These are phyloP conservation scores for Gasterosteus aculeatus DNA, from an alignment of 2,113 vertebrate species.

Conservation along the genomic window DNA sequence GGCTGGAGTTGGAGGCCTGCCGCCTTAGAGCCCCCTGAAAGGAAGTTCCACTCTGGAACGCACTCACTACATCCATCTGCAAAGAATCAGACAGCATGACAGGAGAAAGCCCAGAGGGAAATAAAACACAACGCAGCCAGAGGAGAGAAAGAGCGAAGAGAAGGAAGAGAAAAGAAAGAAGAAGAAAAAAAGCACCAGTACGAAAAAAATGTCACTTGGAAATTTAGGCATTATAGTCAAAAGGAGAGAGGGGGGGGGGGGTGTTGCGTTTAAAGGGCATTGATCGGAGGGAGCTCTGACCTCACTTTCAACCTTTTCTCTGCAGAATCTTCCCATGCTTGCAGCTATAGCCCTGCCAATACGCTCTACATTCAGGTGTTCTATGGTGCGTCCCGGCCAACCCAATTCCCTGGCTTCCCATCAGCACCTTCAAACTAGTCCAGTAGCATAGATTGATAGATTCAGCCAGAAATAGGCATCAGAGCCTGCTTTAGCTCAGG, in stretches of 20 bases:
- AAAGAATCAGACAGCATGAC: constrained; percentile 99
- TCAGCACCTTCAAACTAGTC: constrained; percentile 63
- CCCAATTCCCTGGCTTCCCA: constrained; percentile 37
- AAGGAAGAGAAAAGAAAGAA: constrained; percentile 57
- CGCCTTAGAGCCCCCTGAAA: constrained; percentile 99
- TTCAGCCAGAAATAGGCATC: constrained; percentile 45
- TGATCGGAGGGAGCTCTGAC: constrained; percentile 49
- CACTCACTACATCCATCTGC: constrained; percentile 99
- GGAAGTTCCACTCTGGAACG: constrained; percentile 99
- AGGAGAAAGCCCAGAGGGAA: constrained; percentile 93
- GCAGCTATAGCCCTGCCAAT: constrained; percentile 42
- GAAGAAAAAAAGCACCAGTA: constrained; percentile 75
- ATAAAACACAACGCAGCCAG: constrained; percentile 76
- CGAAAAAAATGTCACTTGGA: constrained; percentile 57
- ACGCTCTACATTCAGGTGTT: constrained; percentile 29
- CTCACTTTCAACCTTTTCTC: constrained; percentile 51
- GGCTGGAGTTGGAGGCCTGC: constrained; percentile 99
- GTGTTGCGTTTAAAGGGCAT: constrained; percentile 65
- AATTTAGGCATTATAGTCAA: constrained; percentile 58
- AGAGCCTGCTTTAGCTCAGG: constrained; percentile 60
- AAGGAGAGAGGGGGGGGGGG: constrained; percentile 25
- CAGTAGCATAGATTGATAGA: constrained; percentile 20
- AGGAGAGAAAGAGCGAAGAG: constrained; percentile 44
- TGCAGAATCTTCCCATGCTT: constrained; percentile 42
- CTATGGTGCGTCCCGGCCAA: constrained; percentile 20